Base-by-base conservation (phyloP, 2,797 vertebrate species). In the Oreonectes daqikongensis region DNA sequence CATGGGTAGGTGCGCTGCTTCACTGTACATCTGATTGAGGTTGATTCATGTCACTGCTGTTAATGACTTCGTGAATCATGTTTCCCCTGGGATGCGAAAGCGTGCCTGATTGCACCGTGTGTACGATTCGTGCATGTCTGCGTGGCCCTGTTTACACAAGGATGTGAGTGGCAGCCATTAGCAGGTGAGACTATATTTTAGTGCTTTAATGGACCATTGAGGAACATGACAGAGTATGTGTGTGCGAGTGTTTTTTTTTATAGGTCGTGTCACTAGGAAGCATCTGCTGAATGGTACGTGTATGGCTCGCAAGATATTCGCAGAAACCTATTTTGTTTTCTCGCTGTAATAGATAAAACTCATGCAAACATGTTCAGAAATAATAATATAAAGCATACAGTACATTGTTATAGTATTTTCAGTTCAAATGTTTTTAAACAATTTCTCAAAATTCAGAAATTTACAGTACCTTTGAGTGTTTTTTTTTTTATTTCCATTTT, bases 41-140 rank as follows among this genome's bases (percentile, higher is more conserved):
- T 85, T 88, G 87, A 84, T 77, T 63, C 52, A 78, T 87, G 87
- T 88, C 85, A 85, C 66, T 8, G 73, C 78, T 67, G 30, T 86
- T 52, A 35, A 77, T 82, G 79, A 81, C 86, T 84, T 81, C 40
- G 76, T 81, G 83, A 77, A 72, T 64, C 68, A 72, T 84, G 80
- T 53, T 86, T 86, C 87, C 84, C 89, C 86, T 82, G 79, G 87
- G 80, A 78, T 84, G 67, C 81, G 83, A 79, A 79, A 75, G 77
- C 79, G 77, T 3, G 5, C 72, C 52, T 70, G 50, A 70, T 72
- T 63, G 60, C 20, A 32, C 61, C 1, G 59, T 61, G 59, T 61
- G 59, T 2, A 4, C 18, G 2, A 5, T 46, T 12, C 17, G 18
- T 46, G 44, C 15, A 6, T 64, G 15, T 73, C 44, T 50, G 66